Percentiles rank a stretch among this genome's conserved stretches.
Evolutionary conservation across 1,140 invertebrate genomes (phyloP).

Genomic region (Oncopeltus fasciatus): DNA sequence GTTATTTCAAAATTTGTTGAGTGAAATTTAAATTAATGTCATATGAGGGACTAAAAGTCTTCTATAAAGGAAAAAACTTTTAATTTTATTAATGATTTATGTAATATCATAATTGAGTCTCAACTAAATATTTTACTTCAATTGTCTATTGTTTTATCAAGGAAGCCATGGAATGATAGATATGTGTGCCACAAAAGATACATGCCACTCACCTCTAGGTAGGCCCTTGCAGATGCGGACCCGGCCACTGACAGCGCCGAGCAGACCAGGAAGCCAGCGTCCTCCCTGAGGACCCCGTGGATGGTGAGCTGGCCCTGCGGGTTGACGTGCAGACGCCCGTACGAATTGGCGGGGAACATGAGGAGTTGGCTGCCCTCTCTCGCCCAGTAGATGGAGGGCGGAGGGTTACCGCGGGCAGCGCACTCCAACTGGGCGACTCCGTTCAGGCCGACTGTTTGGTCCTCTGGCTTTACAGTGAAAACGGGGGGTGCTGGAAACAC

Average conservation of each 20-base stretch:
- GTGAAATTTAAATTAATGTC: no score
- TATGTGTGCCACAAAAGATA: no score
- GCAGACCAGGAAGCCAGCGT: conserved; percentile 75
- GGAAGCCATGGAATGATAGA: no score
- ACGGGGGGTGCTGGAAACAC: conserved; percentile 52
- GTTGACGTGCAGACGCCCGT: conserved; percentile 57
- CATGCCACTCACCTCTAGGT: conserved; percentile 46
- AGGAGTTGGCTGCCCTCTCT: conserved; percentile 67
- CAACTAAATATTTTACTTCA: no score
- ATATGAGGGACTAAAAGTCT: no score
- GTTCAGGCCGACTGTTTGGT: conserved; percentile 59
- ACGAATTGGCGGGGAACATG: conserved; percentile 70
- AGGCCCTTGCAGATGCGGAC: conserved; percentile 62
- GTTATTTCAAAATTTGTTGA: no score
- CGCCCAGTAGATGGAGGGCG: conserved; percentile 76
- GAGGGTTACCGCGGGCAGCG: conserved; percentile 66
- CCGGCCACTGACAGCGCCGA: conserved; percentile 75
- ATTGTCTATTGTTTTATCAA: no score
- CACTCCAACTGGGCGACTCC: conserved; percentile 69
- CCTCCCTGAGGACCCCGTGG: conserved; percentile 56
- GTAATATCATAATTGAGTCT: no score
- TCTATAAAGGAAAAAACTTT: no score
- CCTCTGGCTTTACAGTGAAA: conserved; percentile 60
- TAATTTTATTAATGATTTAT: no score
- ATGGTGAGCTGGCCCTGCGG: conserved; percentile 62